Conservation (phyloP, 2,113 vertebrate species). For the Vanacampus margaritifer region DNA sequence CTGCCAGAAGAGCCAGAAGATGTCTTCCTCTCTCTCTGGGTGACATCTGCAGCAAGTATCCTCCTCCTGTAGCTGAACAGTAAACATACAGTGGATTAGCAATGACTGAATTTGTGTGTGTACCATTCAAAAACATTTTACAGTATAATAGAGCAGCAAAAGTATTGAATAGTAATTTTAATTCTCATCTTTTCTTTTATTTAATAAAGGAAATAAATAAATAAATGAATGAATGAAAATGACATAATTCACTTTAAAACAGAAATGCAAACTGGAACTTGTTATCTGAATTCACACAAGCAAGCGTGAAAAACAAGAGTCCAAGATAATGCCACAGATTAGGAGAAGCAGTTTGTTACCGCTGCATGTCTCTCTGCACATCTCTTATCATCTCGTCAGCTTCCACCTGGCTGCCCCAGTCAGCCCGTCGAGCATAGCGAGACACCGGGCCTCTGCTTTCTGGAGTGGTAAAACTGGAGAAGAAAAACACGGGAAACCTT, state of each 20-base stretch:
- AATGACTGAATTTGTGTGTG: no score
- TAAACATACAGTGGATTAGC: not conserved
- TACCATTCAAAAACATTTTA: not conserved
- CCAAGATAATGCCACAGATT: not conserved
- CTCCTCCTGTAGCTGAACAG: conserved; percentile 86
- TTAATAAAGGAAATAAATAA: no score
- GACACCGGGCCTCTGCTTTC: conserved; percentile 79
- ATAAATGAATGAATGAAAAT: not conserved
- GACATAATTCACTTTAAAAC: not conserved
- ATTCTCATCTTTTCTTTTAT: not conserved
- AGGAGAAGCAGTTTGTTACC: conserved; percentile 63
- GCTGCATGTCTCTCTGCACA: conserved; percentile 85
- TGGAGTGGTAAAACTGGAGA: conserved; percentile 88
- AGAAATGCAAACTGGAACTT: not conserved
- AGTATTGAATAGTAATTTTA: not conserved
- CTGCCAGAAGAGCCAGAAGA: conserved; percentile 91
- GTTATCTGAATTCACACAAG: not conserved
- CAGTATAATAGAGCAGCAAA: not conserved
- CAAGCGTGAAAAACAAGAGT: not conserved
- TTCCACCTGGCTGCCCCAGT: conserved; percentile 90
- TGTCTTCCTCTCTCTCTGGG: conserved; percentile 77
- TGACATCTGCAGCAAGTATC: conserved; percentile 82
- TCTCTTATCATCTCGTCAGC: conserved; percentile 83
- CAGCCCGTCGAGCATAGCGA: conserved; percentile 65
- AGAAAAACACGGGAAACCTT: not conserved